Evolutionary conservation across 2,113 vertebrate genomes (phyloP), one percentile per base, ranked within the genome.

Genomic region (Takifugu bimaculatus): DNA sequence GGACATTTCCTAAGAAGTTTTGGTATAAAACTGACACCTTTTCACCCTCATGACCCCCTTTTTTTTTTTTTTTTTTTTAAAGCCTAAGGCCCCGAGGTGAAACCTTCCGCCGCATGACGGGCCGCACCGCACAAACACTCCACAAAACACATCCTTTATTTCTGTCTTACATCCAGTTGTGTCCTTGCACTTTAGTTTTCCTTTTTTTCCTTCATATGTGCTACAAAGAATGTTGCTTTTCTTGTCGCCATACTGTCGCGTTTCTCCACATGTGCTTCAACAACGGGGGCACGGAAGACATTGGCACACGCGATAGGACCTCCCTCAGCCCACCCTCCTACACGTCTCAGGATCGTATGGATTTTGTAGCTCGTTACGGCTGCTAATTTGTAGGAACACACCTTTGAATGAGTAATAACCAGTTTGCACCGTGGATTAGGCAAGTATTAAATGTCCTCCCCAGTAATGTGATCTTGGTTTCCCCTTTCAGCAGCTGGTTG

Each of bases 171-270:
- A 64, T 47, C 25, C 69, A 63, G 25, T 61, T 80, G 74, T 79
- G 68, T 83, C 79, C 77, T 87, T 78, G 89, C 87, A 90, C 88
- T 90, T 90, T 87, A 88, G 74, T 59, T 70, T 14, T 60, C 66
- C 65, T 32, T 54, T 32, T 54, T 44, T 54, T 74, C 55, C 63
- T 28, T 48, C 5, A 20, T 61, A 65, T 27, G 72, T 70, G 53
- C 71, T 74, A 56, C 72, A 61, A 67, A 68, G 68, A 60, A 75
- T 77, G 66, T 69, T 60, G 52, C 7, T 27, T 66, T 83, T 50
- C 51, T 70, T 60, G 65, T 53, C 72, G 35, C 35, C 35, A 3
- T 62, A 55, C 60, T 77, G 35, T 72, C 71, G 63, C 75, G 52
- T 63, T 75, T 57, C 67, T 72, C 20, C 47, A 44, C 7, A 54